Evolutionary conservation across 2,113 vertebrate species (phyloP).

Genomic region (Brachyistius frenatus): DNA sequence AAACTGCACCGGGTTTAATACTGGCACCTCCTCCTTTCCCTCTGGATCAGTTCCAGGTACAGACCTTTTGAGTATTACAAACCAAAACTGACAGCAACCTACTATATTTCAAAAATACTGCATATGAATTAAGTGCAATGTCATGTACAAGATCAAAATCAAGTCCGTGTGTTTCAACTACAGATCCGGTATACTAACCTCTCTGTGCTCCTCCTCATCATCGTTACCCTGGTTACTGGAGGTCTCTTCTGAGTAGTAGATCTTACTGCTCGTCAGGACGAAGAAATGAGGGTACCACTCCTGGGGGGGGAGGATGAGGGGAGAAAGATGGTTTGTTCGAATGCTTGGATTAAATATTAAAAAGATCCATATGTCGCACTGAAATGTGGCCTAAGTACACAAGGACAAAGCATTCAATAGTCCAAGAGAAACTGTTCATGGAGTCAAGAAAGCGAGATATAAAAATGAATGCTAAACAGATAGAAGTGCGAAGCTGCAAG

Average conservation of each 20-base stretch:
- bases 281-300: slow-evolving; percentile 99
- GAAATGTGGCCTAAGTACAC: slow-evolving; percentile 6
- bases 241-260: slow-evolving; percentile 98
- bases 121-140: too few species aligned
- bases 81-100: neutral
- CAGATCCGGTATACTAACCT: slow-evolving; percentile 83
- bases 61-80: slow-evolving; percentile 4
- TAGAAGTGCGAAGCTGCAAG: neutral
- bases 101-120: neutral
- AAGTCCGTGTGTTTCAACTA: too few species aligned
- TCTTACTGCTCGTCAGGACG: slow-evolving; percentile 97
- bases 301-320: slow-evolving; percentile 73
- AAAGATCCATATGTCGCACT: slow-evolving; percentile 33
- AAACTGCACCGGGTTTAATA: neutral
- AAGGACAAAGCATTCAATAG: neutral
- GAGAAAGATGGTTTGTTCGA: neutral
- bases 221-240: slow-evolving; percentile 93
- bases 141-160: too few species aligned
- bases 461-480: neutral
- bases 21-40: neutral
- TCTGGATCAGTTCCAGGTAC: neutral
- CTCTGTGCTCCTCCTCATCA: slow-evolving; percentile 97
- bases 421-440: neutral
- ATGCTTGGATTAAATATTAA: slow-evolving; percentile 47
- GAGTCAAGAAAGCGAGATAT: neutral